A percentile compares a stretch with the other conserved stretches of the same genome.
These are phyloP conservation scores for Vulpes lagopus DNA, from an alignment of 2,113 vertebrate genomes.

Conservation along the genomic window DNA sequence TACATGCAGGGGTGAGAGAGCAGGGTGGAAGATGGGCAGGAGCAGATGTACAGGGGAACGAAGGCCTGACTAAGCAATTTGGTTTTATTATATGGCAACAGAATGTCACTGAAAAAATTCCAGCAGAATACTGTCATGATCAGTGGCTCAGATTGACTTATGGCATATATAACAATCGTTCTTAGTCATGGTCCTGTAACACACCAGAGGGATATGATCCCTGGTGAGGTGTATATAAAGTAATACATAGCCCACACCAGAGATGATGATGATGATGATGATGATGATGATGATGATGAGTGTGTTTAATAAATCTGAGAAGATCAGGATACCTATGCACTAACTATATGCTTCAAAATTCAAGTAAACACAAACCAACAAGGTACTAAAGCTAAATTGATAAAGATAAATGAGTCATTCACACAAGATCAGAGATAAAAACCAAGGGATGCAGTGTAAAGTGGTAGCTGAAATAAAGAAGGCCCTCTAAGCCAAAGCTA, in stretches of 20 bases:
- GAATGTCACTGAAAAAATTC: not conserved
- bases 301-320: not conserved
- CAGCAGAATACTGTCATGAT: not conserved
- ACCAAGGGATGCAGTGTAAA: not conserved
- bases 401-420: slow-evolving; percentile 6
- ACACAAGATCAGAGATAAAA: slow-evolving; percentile 6
- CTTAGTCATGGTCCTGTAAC: not conserved
- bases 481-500: not conserved
- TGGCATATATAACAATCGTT: not conserved
- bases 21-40: not conserved
- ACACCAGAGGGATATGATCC: not conserved
- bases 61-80: not conserved
- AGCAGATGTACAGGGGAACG: not conserved
- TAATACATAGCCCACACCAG: not conserved
- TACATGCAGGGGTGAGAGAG: not conserved
- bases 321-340: not conserved
- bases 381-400: not conserved
- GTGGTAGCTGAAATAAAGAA: slow-evolving; percentile 29
- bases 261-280: not conserved
- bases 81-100: not conserved
- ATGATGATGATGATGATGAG: not conserved
- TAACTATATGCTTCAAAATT: not conserved
- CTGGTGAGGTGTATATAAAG: not conserved
- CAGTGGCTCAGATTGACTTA: not conserved
- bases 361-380: not conserved